Evolutionary conservation across 2,888 invertebrate genomes (phyloP).

Genomic region (Perithous albicinctus): DNA sequence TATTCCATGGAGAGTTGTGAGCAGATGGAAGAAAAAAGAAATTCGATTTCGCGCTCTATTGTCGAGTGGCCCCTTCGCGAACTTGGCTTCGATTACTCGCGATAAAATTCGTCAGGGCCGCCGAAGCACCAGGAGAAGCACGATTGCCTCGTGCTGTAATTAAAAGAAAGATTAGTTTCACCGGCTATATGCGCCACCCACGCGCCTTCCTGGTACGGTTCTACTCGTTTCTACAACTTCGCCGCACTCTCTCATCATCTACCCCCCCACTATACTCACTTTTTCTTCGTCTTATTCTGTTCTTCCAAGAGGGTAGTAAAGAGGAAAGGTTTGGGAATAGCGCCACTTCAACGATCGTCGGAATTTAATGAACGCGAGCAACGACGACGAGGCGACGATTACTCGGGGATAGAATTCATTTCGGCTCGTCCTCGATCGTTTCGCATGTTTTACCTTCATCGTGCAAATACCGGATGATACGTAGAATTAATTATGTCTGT

Average conservation of each 20-base stretch:
- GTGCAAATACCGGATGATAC: constrained; percentile 33
- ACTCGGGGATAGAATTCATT: constrained; percentile 56
- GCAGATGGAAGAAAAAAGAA: constrained; percentile 27
- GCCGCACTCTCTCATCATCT: constrained; percentile 25
- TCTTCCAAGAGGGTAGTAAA: constrained; percentile 51
- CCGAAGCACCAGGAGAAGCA: constrained; percentile 44
- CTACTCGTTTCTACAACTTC: constrained; percentile 26
- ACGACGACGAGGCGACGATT: constrained; percentile 61
- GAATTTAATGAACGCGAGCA: constrained; percentile 67
- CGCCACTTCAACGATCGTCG: constrained; percentile 58
- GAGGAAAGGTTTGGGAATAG: constrained; percentile 42
- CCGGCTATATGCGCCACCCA: constrained; percentile 51
- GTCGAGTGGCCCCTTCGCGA: constrained; percentile 53
- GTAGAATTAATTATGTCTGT: constrained; percentile 13
- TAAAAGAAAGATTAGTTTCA: constrained; percentile 65
- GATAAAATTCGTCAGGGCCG: constrained; percentile 62
- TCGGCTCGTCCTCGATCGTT: constrained; percentile 48
- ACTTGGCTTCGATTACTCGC: constrained; percentile 59
- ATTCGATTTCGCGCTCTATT: constrained; percentile 62
- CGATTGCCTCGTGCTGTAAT: constrained; percentile 64
- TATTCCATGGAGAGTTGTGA: constrained; percentile 39
- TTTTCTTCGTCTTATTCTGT: constrained; percentile 44
- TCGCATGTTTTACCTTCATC: constrained; percentile 40
- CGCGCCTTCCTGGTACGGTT: constrained; percentile 43
- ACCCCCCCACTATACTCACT: background rate